Base-by-base conservation (phyloP, 2,797 vertebrate genomes). In the Enteromius radiatus region DNA sequence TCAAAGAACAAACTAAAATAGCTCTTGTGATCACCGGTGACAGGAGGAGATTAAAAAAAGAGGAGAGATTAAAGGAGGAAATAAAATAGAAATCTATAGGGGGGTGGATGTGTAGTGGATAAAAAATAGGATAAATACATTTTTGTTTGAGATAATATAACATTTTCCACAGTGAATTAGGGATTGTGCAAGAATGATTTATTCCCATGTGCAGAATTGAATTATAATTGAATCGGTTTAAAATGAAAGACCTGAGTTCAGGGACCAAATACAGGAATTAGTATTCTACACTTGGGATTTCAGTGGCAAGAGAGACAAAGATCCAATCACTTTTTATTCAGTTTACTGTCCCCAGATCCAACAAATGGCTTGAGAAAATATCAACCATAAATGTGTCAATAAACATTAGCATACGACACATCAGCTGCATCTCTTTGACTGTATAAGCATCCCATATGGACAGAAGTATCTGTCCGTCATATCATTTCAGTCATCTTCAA, bases 261-360 rank as follows among this genome's bases (percentile, higher is more conserved):
- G 89, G 87, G 92, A 93, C 92, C 94, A 95, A 95, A 95, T 95
- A 93, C 92, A 93, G 91, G 94, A 94, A 95, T 95, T 95, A 96
- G 94, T 95, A 95, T 95, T 95, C 95, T 89, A 91, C 94, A 92
- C 92, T 93, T 95, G 94, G 93, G 93, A 94, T 94, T 95, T 94
- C 92, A 94, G 93, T 93, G 92, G 77, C 74, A 84, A 31, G 73
- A 85, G 67, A 43, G 54, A 77, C 77, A 81, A 82, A 63, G 81
- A 86, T 77, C 75, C 79, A 87, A 86, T 86, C 82, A 85, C 73
- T 85, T 87, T 87, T 87, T 78, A 82, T 89, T 86, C 82, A 86
- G 83, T 84, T 85, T 84, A 86, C 85, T 47, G 76, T 84, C 76
- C 65, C 71, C 26, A 64, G 81, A 80, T 77, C 71, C 77, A 85